Percentiles rank a stretch among this genome's conserved stretches.
phyloP scores from a whole-genome alignment of 2,888 invertebrate species.

The Chirona hameri region DNA sequence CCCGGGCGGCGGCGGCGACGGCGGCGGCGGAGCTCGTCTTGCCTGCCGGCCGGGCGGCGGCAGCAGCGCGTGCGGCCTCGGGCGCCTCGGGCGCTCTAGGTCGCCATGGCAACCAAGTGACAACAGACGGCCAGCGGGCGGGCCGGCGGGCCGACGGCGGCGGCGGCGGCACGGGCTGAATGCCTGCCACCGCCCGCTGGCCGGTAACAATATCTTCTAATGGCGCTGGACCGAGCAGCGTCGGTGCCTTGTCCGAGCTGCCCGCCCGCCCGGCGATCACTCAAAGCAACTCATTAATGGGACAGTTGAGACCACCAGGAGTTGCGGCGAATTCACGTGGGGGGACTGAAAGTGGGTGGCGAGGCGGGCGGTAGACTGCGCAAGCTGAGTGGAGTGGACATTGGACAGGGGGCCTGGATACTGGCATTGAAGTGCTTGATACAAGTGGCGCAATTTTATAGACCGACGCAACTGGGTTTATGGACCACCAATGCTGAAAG shows the following conservation, averaged over 20 bases:
- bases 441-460: too few species aligned
- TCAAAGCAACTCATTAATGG: background rate
- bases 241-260: background rate
- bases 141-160: background rate
- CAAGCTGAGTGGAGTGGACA: background rate
- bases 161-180: background rate
- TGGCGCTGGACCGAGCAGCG: background rate
- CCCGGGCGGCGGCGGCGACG: background rate
- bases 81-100: background rate
- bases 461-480: too few species aligned
- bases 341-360: background rate
- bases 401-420: background rate
- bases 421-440: too few species aligned
- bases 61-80: conserved; percentile 12
- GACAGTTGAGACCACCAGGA: background rate
- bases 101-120: conserved; percentile 7
- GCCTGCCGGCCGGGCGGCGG: background rate
- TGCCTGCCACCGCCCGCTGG: background rate
- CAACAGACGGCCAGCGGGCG: conserved; percentile 6
- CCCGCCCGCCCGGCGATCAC: background rate
- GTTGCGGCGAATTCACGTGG: background rate
- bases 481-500: too few species aligned
- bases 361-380: background rate
- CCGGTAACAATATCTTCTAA: background rate
- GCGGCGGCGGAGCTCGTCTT: background rate